phyloP scores from a whole-genome alignment of 2,888 invertebrate species.

The Hydrotaea diabolus region DNA sequence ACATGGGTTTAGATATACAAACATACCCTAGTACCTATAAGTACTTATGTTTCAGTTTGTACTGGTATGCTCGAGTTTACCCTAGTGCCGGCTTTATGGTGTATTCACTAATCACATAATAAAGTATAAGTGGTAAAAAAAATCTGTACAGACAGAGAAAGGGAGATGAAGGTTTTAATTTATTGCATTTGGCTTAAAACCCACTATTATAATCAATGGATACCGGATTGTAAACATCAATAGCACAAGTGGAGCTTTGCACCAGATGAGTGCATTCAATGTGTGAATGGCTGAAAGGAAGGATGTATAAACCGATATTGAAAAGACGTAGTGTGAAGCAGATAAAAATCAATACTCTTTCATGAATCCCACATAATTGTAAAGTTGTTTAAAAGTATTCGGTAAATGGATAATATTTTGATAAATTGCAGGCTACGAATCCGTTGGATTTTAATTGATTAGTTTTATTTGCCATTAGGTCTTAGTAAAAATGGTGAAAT shows the following conservation, averaged over 20 bases:
- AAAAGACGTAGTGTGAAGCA: background rate
- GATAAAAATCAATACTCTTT: too few species aligned
- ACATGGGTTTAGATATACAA: too few species aligned
- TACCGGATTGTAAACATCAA: background rate
- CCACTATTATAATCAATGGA: background rate
- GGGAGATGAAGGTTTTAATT: background rate
- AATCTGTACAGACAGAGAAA: background rate
- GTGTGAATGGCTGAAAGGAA: background rate
- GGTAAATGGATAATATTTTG: too few species aligned
- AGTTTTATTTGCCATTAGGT: too few species aligned
- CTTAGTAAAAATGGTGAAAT: too few species aligned
- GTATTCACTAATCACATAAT: conserved; percentile 15
- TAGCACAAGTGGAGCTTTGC: background rate
- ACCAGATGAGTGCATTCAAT: background rate
- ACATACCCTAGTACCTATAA: too few species aligned
- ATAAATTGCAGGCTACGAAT: too few species aligned
- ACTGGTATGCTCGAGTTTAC: background rate
- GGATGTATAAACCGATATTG: background rate
- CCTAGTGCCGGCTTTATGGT: background rate
- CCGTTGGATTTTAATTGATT: too few species aligned
- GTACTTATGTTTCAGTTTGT: too few species aligned
- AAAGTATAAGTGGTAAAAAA: background rate
- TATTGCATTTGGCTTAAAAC: conserved; percentile 11
- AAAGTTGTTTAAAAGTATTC: too few species aligned
- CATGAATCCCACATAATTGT: too few species aligned